A percentile compares a stretch with the other conserved stretches of the same genome.
Conservation (phyloP, 2,113 vertebrate species). For the Galemys pyrenaicus region DNA sequence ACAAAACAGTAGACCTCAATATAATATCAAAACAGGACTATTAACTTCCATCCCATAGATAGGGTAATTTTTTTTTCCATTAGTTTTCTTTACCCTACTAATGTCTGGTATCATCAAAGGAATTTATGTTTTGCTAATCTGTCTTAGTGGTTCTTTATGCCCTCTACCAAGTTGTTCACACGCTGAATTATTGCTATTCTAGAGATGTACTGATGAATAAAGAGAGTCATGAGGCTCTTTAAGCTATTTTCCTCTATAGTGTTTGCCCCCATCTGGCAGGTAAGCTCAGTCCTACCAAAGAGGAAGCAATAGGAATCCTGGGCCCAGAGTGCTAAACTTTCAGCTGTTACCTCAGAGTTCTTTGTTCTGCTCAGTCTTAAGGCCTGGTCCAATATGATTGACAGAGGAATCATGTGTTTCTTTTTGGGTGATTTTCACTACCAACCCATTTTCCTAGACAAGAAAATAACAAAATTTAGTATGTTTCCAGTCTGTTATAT, state of each 20-base stretch:
- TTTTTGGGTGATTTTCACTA: neutral
- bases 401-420: conserved; percentile 10
- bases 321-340: neutral
- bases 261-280: neutral
- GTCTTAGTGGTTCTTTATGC: too few species aligned
- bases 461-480: conserved; percentile 38
- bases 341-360: conserved; percentile 23
- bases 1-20: neutral
- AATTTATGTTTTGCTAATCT: conserved; percentile 25
- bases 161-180: neutral
- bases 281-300: neutral
- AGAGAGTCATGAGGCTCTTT: neutral
- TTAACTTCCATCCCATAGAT: neutral
- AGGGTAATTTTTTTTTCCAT: neutral
- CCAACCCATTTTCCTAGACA: neutral
- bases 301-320: neutral
- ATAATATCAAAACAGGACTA: neutral
- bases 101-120: neutral
- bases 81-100: neutral
- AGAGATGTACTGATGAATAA: neutral
- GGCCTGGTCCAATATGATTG: neutral
- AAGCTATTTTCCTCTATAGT: neutral
- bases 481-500: conserved; percentile 26
- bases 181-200: conserved; percentile 8
- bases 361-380: neutral